Conservation (phyloP, 2,888 invertebrate genomes). For the Mylabris sibirica region DNA sequence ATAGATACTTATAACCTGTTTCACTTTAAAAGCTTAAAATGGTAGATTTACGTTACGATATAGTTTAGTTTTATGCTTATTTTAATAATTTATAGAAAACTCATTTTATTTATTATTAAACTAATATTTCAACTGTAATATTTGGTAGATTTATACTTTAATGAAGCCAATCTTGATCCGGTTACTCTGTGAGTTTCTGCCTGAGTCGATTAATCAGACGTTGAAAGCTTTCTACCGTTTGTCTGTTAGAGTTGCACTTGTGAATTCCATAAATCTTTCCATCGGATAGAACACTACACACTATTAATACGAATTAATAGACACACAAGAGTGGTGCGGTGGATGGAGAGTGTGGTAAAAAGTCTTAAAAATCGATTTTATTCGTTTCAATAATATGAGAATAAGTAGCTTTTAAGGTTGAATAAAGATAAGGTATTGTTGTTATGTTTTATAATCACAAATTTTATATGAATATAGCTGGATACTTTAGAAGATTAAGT, state of each 20-base stretch:
- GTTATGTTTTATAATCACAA: constrained; percentile 17
- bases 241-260: background rate
- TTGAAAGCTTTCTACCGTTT: constrained; percentile 31
- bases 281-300: background rate
- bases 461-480: constrained; percentile 9
- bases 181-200: constrained; percentile 24
- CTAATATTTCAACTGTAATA: too few relatives aligned
- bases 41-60: background rate
- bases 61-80: background rate
- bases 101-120: too few relatives aligned
- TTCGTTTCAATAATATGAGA: background rate
- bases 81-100: too few relatives aligned
- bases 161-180: constrained; percentile 34
- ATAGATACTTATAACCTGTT: background rate
- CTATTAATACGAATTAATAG: background rate
- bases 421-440: constrained; percentile 20
- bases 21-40: background rate
- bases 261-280: background rate
- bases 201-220: constrained; percentile 30
- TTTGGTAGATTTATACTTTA: constrained; percentile 26
- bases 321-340: background rate
- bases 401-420: constrained; percentile 18
- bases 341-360: background rate
- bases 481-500: constrained; percentile 14
- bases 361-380: constrained; percentile 12